Evolutionary conservation across 1,140 invertebrate genomes (phyloP).

Genomic region (Bombus terrestris): DNA sequence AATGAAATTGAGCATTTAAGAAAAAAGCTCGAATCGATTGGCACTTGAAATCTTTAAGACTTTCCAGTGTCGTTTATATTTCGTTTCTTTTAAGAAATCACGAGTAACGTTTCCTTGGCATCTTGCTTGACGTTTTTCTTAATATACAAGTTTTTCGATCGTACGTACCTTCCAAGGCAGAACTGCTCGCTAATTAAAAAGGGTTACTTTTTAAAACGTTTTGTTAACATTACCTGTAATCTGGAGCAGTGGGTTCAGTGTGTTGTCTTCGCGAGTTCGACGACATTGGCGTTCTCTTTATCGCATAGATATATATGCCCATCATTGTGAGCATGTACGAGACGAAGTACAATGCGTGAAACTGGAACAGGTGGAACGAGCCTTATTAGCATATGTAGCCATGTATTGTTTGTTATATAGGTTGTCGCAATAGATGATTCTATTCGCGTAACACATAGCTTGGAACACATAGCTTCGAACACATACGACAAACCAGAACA

Average conservation of each 20-base stretch:
- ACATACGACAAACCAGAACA: not conserved
- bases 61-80: no score
- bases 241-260: slow-evolving; percentile 73
- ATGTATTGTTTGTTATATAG: not conserved
- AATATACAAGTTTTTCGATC: not conserved
- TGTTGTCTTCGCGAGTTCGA: slow-evolving; percentile 77
- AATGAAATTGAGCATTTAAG: not conserved
- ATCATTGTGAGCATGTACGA: slow-evolving; percentile 90
- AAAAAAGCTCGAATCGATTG: no score
- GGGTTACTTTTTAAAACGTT: no score
- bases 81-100: no score
- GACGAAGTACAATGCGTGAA: slow-evolving; percentile 91
- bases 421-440: not conserved
- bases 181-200: not conserved
- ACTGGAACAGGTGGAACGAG: slow-evolving; percentile 83
- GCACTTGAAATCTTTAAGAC: no score
- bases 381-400: not conserved
- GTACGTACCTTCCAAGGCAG: not conserved
- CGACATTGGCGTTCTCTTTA: slow-evolving; percentile 84
- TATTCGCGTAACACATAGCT: not conserved
- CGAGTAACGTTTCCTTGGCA: not conserved
- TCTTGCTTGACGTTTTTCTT: not conserved
- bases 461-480: not conserved
- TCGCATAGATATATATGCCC: slow-evolving; percentile 90
- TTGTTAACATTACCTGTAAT: slow-evolving; percentile 75